Evolutionary conservation across 2,888 invertebrate species (phyloP).

Genomic region (Drosophila macrothrix): DNA sequence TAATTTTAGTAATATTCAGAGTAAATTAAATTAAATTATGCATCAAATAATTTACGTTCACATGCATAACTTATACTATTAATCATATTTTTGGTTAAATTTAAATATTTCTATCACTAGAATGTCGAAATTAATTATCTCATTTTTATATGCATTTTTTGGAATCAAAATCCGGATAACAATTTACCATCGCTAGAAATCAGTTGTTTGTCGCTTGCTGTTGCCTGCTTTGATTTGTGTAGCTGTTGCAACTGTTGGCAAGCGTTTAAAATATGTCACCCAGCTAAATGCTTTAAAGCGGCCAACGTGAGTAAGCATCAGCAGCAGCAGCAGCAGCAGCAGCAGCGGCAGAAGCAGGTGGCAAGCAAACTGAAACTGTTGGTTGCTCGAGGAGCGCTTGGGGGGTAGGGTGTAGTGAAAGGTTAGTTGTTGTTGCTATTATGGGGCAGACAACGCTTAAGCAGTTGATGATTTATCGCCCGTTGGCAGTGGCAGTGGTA

Average conservation of each 20-base stretch:
- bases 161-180: not conserved
- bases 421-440: constrained; percentile 30
- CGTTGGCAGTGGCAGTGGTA: constrained; percentile 57
- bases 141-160: not conserved
- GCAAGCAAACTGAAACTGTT: constrained; percentile 46
- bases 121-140: not conserved
- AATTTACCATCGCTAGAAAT: constrained; percentile 33
- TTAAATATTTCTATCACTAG: rapidly evolving
- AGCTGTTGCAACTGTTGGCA: constrained; percentile 69
- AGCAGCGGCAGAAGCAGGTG: constrained; percentile 52
- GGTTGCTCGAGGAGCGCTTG: not conserved
- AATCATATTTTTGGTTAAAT: too few species aligned
- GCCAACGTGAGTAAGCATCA: constrained; percentile 63
- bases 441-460: constrained; percentile 66
- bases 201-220: constrained; percentile 36
- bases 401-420: constrained; percentile 14
- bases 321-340: constrained; percentile 14
- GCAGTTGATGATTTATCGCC: constrained; percentile 78
- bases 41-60: not conserved
- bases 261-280: constrained; percentile 79
- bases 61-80: not conserved
- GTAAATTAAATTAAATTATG: not conserved
- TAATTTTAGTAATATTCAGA: not conserved
- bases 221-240: constrained; percentile 70
- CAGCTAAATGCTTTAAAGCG: constrained; percentile 79